Evolutionary conservation across 2,113 vertebrate genomes (phyloP), one percentile per base, ranked within the genome.

Genomic region (Cheirogaleus medius): DNA sequence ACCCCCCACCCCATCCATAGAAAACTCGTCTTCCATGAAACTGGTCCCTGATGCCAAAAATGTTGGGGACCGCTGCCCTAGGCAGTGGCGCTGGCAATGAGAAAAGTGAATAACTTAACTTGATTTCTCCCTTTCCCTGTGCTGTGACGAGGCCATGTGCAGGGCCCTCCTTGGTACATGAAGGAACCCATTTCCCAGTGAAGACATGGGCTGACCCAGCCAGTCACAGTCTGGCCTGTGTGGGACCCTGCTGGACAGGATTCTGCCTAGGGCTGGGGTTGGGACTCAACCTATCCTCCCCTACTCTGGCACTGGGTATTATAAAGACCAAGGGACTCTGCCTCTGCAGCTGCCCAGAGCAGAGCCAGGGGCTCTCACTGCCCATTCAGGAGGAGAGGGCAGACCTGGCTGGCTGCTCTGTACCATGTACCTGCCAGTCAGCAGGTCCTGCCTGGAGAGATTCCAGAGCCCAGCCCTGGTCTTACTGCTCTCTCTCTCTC

Each of bases 341-440:
- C 34, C 54, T 68, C 56, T 49, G 84, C 14, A 37, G 39, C 74
- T 71, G 29, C 47, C 87, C n/a, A 83, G 49, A 23, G 6, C 68
- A 34, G 83, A 92, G 37, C 68, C 39, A 23, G 58, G 52, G 34
- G 20, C 29, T 52, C 63, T 52, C 23, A 68, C 4, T 27, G 18
- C 64, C 56, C 74, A 83, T 90, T 44, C 68, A 95, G 73, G 56
- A 95, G n/a, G 58, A 91, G 49, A 97, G 34, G 63, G 49, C 29
- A 80, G 47, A 60, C 58, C 91, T 88, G 54, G 44, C 39, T 68
- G 47, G 77, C 29, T 63, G 29, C 64, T 81, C 63, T 39, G n/a
- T 2, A 23, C 32, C 58, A 14, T 9, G 1, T 17, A 49, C 52
- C 52, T 92, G 85, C 54, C 69, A 20, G 63, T 47, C 78, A 68